These are phyloP conservation scores for Etheostoma nigrum DNA, from an alignment of 2,797 vertebrate species.

Conservation along the genomic window DNA sequence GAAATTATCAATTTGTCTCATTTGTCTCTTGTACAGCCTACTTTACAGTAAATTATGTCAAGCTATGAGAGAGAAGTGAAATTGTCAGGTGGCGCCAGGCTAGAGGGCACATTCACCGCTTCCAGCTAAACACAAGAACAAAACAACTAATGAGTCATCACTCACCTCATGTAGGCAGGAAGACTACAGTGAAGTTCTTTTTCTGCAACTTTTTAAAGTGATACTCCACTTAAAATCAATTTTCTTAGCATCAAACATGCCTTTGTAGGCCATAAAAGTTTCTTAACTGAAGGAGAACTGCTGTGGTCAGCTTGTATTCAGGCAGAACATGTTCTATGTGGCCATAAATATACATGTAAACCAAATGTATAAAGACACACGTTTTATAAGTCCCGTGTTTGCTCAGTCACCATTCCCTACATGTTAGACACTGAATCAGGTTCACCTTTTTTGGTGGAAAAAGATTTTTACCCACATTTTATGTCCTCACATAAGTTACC, in stretches of 20 bases:
- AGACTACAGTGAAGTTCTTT: conserved; percentile 26
- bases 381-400: not conserved
- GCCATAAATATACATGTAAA: not conserved
- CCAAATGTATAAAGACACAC: not conserved
- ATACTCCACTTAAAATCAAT: conserved; percentile 12
- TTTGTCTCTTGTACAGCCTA: conserved; percentile 8
- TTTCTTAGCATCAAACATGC: not conserved
- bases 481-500: not conserved
- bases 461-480: not conserved
- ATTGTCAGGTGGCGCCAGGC: conserved; percentile 25
- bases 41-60: conserved; percentile 18
- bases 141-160: conserved; percentile 51
- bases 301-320: not conserved
- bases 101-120: conserved; percentile 23
- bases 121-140: conserved; percentile 26
- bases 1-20: conserved; percentile 1
- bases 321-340: not conserved
- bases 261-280: not conserved
- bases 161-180: conserved; percentile 52
- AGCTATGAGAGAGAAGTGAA: conserved; percentile 29
- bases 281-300: not conserved
- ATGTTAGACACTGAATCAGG: no score
- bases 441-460: no score
- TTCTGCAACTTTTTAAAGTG: conserved; percentile 41
- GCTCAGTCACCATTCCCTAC: not conserved